Conservation (phyloP, 64 coral and sea anemone genomes). For the Montipora cactus region DNA sequence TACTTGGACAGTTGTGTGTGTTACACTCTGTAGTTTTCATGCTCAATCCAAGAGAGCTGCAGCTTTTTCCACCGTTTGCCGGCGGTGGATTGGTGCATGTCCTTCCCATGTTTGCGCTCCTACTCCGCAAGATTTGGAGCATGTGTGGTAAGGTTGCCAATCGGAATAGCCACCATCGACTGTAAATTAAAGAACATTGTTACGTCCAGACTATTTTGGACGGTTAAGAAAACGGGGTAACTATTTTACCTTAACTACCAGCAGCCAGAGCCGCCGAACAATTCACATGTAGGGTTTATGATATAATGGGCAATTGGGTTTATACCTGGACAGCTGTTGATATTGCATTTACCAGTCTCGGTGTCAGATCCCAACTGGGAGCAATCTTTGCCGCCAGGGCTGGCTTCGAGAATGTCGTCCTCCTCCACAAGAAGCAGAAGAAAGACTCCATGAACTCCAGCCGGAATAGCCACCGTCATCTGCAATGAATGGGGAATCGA, state of each 20-base stretch:
- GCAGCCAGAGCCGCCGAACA: too few relatives aligned
- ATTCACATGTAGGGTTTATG: too few relatives aligned
- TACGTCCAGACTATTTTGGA: neutral
- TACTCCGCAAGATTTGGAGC: conserved; percentile 61
- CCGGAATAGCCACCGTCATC: conserved; percentile 46
- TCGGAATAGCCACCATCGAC: conserved; percentile 53
- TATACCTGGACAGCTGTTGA: neutral
- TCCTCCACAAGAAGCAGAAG: conserved; percentile 29
- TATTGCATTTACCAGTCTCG: neutral
- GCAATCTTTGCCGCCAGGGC: conserved; percentile 47
- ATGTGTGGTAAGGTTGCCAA: conserved; percentile 27
- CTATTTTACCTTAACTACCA: too few relatives aligned
- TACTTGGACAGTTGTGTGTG: too few relatives aligned
- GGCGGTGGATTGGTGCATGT: conserved; percentile 73
- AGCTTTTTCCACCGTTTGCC: conserved; percentile 39
- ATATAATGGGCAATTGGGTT: too few relatives aligned
- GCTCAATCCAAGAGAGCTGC: neutral
- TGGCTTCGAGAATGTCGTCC: conserved; percentile 5
- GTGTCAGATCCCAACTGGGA: neutral
- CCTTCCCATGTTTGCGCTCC: conserved; percentile 39
- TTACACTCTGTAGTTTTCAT: too few relatives aligned
- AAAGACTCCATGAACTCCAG: conserved; percentile 28
- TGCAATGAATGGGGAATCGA: neutral
- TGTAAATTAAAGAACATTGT: neutral
- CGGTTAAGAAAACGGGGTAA: too few relatives aligned